Conservation (phyloP, 2,113 vertebrate genomes). For the Pollimyrus isidori region DNA sequence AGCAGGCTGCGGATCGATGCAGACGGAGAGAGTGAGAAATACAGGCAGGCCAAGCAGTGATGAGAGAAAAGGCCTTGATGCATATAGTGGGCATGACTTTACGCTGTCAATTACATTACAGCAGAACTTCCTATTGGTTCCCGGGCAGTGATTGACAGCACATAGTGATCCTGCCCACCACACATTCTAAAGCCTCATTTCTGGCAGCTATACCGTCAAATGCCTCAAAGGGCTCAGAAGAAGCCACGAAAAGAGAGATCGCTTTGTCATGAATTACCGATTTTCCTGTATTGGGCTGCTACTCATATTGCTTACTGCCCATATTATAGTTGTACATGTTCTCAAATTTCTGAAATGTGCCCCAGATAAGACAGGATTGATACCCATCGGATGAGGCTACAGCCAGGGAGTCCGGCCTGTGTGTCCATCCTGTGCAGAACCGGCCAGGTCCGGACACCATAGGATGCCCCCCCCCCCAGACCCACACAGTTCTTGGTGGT, state of each 20-base stretch:
- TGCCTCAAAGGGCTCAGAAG: background rate
- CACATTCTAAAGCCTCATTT: background rate
- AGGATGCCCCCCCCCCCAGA: background rate
- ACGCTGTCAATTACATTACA: background rate
- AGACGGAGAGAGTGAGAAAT: background rate
- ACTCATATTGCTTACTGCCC: background rate
- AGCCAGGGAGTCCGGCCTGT: background rate
- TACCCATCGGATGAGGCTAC: background rate
- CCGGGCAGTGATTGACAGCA: background rate
- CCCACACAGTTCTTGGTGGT: background rate
- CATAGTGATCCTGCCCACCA: background rate
- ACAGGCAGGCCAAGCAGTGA: background rate
- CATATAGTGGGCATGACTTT: background rate
- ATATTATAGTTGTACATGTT: background rate
- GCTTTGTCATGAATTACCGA: background rate
- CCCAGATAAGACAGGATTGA: background rate
- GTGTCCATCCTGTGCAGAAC: background rate
- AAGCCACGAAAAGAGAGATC: background rate
- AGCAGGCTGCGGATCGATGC: background rate
- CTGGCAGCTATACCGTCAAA: background rate
- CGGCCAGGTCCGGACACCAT: background rate
- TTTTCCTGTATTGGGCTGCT: background rate
- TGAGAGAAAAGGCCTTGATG: background rate
- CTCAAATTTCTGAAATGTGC: background rate
- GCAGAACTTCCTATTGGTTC: background rate